These are phyloP conservation scores for Drosophila anomalipes DNA, from an alignment of 2,888 invertebrate genomes.

Conservation along the genomic window DNA sequence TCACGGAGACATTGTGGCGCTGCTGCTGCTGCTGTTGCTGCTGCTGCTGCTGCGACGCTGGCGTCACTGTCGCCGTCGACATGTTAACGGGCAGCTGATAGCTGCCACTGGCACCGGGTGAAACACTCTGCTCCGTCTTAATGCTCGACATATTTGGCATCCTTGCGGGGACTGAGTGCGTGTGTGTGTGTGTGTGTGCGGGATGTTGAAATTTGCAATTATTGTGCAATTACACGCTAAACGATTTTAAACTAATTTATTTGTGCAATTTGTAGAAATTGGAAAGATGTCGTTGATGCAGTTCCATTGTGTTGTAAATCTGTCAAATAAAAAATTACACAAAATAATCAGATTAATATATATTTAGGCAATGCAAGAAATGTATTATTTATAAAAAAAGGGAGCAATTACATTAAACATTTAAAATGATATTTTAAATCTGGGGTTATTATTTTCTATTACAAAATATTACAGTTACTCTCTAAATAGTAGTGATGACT, in stretches of 20 bases:
- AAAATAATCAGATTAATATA: not conserved
- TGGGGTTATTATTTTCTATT: too few species aligned
- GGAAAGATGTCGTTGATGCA: constrained; percentile 83
- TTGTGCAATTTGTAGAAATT: constrained; percentile 82
- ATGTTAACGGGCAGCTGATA: constrained; percentile 72
- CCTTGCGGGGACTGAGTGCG: constrained; percentile 2
- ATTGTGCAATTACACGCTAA: constrained; percentile 13
- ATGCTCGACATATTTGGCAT: constrained; percentile 68
- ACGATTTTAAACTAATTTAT: constrained; percentile 43
- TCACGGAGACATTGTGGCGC: constrained; percentile 89
- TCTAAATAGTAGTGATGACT: not conserved
- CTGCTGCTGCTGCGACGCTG: constrained; percentile 24
- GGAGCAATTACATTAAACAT: too few species aligned
- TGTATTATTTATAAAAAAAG: not conserved
- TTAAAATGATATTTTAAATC: not conserved
- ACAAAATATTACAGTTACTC: not conserved
- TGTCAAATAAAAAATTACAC: constrained; percentile 18
- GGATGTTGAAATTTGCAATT: constrained; percentile 5
- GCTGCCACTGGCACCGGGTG: constrained; percentile 54
- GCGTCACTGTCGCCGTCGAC: constrained; percentile 54
- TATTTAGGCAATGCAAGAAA: not conserved
- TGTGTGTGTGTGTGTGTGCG: constrained; percentile 4
- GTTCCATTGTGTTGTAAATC: constrained; percentile 79
- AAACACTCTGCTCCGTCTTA: constrained; percentile 59
- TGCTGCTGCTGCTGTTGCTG: not conserved